Conservation (phyloP, 2,797 vertebrate species). For the Rhyacichthys aspro region DNA sequence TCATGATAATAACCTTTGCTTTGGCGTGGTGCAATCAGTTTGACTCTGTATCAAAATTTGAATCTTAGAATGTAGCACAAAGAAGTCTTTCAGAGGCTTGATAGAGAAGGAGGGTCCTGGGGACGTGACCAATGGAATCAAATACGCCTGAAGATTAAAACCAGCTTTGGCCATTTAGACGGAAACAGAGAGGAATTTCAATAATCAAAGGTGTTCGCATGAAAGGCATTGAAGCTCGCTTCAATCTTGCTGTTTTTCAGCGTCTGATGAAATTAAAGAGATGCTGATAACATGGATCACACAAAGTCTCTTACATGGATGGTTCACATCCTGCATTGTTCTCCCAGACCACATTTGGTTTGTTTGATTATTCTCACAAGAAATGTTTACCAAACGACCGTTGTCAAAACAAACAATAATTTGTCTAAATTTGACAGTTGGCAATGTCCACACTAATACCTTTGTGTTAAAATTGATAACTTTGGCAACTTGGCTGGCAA, state of each 20-base stretch:
- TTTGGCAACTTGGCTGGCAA: no score
- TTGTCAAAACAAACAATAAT: not conserved
- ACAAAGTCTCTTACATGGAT: conserved; percentile 35
- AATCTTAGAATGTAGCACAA: conserved; percentile 59
- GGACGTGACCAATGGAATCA: conserved; percentile 44
- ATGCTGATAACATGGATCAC: conserved; percentile 49
- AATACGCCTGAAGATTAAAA: conserved; percentile 67
- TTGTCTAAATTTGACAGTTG: no score
- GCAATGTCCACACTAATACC: no score
- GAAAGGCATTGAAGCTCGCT: conserved; percentile 27
- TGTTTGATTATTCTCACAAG: no score
- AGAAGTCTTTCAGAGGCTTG: conserved; percentile 60
- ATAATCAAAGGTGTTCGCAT: conserved; percentile 50
- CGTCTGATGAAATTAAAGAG: conserved; percentile 32
- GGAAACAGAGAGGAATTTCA: conserved; percentile 49
- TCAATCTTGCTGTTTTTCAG: conserved; percentile 26
- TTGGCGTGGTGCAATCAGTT: conserved; percentile 58
- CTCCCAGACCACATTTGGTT: not conserved
- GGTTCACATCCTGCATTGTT: conserved; percentile 28
- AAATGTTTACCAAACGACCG: not conserved
- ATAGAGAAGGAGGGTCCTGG: conserved; percentile 44
- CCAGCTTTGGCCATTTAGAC: conserved; percentile 49
- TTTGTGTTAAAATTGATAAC: no score
- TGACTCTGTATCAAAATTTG: conserved; percentile 68
- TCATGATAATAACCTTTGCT: conserved; percentile 73